Percentiles rank a stretch among this genome's conserved stretches.
phyloP scores from a whole-genome alignment of 2,797 vertebrate genomes.

The Cirrhinus molitorella region DNA sequence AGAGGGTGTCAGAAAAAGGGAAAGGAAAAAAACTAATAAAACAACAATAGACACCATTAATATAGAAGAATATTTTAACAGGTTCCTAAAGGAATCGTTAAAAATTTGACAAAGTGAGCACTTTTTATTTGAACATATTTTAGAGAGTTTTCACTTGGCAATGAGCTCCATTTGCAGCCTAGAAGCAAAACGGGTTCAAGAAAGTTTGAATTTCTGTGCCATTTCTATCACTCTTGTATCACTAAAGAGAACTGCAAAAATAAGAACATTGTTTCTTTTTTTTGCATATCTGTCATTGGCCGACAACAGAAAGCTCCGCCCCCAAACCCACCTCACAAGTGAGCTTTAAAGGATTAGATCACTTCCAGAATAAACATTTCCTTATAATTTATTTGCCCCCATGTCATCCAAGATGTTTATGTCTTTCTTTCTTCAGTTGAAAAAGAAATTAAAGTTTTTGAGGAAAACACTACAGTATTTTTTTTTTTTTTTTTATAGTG shows the following conservation, averaged over 20 bases:
- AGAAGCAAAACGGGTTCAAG: background rate
- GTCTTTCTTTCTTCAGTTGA: too few relatives aligned
- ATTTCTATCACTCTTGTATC: background rate
- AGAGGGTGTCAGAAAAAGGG: background rate
- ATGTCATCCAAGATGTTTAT: too few relatives aligned
- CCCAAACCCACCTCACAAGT: background rate
- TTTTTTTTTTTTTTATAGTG: too few relatives aligned
- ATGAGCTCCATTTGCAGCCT: background rate
- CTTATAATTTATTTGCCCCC: too few relatives aligned
- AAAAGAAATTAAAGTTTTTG: too few relatives aligned
- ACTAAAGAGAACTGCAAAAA: background rate
- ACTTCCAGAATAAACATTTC: too few relatives aligned
- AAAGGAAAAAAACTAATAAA: background rate
- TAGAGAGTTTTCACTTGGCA: background rate
- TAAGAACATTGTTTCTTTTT: background rate
- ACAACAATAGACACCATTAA: background rate
- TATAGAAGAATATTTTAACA: background rate
- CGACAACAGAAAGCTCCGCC: background rate
- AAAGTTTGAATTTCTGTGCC: background rate
- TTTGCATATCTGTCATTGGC: background rate
- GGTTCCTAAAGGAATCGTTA: background rate
- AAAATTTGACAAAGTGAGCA: background rate
- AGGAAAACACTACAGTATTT: too few relatives aligned
- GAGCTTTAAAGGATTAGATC: background rate
- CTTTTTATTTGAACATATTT: background rate